phyloP scores from a whole-genome alignment of 1,140 invertebrate species.

The Maniola jurtina region DNA sequence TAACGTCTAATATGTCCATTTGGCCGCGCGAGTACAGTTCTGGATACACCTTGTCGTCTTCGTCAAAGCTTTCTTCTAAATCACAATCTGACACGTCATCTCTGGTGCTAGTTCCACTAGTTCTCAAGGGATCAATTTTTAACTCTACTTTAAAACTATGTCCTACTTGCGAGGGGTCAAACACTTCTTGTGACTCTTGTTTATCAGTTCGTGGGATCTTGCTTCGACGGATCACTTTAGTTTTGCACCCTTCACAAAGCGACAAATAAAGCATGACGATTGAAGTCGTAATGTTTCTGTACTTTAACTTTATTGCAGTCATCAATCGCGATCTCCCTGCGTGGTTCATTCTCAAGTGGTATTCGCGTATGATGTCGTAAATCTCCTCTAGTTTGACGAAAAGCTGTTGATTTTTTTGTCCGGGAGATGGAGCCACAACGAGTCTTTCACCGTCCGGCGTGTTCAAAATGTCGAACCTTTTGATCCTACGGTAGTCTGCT shows the following conservation, averaged over 20 bases:
- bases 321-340: slow-evolving; percentile 44
- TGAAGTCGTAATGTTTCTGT: slow-evolving; percentile 48
- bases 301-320: slow-evolving; percentile 41
- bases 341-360: slow-evolving; percentile 46
- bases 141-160: background rate
- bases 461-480: slow-evolving; percentile 41
- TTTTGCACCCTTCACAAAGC: slow-evolving; percentile 42
- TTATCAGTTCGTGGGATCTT: background rate
- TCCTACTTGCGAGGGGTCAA: background rate
- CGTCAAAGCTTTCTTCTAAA: slow-evolving; percentile 8
- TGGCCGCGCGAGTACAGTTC: slow-evolving; percentile 51
- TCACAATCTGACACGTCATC: slow-evolving; percentile 13
- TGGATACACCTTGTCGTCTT: slow-evolving; percentile 31
- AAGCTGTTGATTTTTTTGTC: slow-evolving; percentile 35
- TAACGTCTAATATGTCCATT: slow-evolving; percentile 46
- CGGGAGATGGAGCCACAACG: slow-evolving; percentile 12
- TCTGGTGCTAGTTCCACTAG: background rate
- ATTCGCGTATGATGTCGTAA: slow-evolving; percentile 47
- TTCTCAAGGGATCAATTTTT: slow-evolving; percentile 12
- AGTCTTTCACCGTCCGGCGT: slow-evolving; percentile 42
- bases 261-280: slow-evolving; percentile 46
- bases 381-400: slow-evolving; percentile 44
- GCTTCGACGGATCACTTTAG: slow-evolving; percentile 19
- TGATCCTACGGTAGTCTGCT: slow-evolving; percentile 40
- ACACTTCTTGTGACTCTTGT: background rate